Percentiles rank a stretch among this genome's conserved stretches.
phyloP scores from a whole-genome alignment of 2,888 invertebrate species.

The Cataglyphis albicans region DNA sequence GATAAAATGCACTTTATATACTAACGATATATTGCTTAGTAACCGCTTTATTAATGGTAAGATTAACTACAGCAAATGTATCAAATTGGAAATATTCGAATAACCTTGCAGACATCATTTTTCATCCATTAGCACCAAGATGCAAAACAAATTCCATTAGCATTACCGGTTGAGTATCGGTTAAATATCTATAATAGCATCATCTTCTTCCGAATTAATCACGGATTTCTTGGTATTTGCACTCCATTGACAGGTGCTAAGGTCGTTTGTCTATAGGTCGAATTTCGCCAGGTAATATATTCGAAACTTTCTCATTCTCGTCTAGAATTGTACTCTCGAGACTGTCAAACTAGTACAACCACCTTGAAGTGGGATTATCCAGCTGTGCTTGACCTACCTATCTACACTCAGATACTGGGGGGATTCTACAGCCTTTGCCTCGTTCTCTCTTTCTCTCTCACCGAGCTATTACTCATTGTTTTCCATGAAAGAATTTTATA shows the following conservation, averaged over 20 bases:
- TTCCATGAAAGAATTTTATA: constrained; percentile 38
- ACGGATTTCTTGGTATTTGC: not conserved
- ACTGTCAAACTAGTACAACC: not conserved
- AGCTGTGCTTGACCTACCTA: constrained; percentile 58
- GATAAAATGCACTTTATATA: not conserved
- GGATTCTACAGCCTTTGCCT: not conserved
- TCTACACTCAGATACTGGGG: constrained; percentile 38
- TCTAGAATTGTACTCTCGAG: constrained; percentile 18
- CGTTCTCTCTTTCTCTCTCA: not conserved
- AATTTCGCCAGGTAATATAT: constrained; percentile 1
- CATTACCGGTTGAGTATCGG: not conserved
- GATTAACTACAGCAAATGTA: not conserved
- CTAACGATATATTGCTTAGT: not conserved
- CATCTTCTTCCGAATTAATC: not conserved
- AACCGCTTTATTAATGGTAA: not conserved
- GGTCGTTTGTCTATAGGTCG: not conserved
- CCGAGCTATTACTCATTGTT: constrained; percentile 5
- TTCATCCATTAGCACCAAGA: not conserved
- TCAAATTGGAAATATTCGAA: not conserved
- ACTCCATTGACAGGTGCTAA: not conserved
- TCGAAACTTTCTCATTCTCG: constrained; percentile 23
- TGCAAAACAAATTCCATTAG: constrained; percentile 1
- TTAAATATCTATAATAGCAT: not conserved
- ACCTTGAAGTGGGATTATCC: constrained; percentile 49
- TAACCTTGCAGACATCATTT: not conserved